These are phyloP conservation scores for Bombus superbus DNA, from an alignment of 1,140 invertebrate genomes.

Conservation along the genomic window DNA sequence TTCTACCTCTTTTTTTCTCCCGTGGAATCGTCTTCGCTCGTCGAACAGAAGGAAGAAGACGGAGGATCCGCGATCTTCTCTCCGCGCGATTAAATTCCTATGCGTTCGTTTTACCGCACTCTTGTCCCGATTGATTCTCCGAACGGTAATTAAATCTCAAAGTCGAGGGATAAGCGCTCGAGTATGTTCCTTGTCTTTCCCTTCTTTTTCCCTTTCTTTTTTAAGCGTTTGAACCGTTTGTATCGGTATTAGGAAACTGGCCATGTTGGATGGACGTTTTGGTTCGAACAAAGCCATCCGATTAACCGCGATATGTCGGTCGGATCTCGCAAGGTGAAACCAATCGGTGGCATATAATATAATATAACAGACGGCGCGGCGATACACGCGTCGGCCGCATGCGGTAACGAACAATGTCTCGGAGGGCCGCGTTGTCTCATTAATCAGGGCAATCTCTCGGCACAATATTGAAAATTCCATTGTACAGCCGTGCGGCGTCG, in stretches of 20 bases:
- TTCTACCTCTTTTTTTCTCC: not conserved
- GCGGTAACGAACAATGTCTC: slow-evolving; percentile 56
- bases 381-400: slow-evolving; percentile 20
- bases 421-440: slow-evolving; percentile 59
- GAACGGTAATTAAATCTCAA: not conserved
- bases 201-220: accelerated
- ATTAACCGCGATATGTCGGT: slow-evolving; percentile 23
- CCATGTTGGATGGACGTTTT: not conserved
- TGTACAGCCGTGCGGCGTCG: slow-evolving; percentile 7
- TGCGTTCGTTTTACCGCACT: not conserved
- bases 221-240: too few species aligned
- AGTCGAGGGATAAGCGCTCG: too few species aligned
- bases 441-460: slow-evolving; percentile 64
- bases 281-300: slow-evolving; percentile 1
- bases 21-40: too few species aligned
- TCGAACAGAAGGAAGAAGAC: too few species aligned
- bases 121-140: not conserved
- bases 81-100: not conserved
- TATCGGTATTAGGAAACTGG: too few species aligned
- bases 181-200: too few species aligned
- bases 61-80: not conserved
- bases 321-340: not conserved
- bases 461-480: slow-evolving; percentile 70
- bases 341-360: slow-evolving; percentile 20
- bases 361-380: slow-evolving; percentile 12